Evolutionary conservation across 2,888 invertebrate species (phyloP).

Genomic region (Hyalella azteca): DNA sequence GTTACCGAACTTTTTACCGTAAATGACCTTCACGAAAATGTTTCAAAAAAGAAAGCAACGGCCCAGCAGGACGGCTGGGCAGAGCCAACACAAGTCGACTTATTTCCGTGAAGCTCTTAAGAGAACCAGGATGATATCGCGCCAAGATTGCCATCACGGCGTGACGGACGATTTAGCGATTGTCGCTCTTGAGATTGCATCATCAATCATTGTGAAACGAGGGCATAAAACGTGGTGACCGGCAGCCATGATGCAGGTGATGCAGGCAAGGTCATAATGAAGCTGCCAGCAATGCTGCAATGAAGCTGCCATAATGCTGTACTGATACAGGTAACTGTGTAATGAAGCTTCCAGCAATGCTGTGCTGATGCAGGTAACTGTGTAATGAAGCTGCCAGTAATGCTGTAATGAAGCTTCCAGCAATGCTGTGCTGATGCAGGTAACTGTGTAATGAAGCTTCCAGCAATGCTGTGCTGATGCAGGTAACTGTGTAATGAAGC

Average conservation of each 20-base stretch:
- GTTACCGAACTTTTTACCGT: no score
- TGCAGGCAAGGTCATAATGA: no score
- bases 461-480: not conserved
- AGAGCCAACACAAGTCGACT: no score
- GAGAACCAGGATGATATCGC: not conserved
- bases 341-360: not conserved
- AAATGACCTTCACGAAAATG: no score
- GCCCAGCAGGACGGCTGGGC: no score
- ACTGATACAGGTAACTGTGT: not conserved
- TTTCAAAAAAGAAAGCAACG: no score
- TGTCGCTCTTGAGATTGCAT: conserved; percentile 26
- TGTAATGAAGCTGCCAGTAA: not conserved
- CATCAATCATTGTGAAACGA: conserved; percentile 20
- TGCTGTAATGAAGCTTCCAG: not conserved
- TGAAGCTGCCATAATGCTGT: not conserved
- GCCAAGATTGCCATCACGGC: conserved; percentile 8
- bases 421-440: not conserved
- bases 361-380: not conserved
- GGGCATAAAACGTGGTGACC: not conserved
- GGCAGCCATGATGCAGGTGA: no score
- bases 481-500: not conserved
- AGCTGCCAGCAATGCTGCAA: not conserved
- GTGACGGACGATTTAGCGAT: conserved; percentile 9
- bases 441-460: no score
- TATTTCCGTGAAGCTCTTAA: no score